Conservation (phyloP, 1,140 invertebrate species). For the Drosophila suzukii region DNA sequence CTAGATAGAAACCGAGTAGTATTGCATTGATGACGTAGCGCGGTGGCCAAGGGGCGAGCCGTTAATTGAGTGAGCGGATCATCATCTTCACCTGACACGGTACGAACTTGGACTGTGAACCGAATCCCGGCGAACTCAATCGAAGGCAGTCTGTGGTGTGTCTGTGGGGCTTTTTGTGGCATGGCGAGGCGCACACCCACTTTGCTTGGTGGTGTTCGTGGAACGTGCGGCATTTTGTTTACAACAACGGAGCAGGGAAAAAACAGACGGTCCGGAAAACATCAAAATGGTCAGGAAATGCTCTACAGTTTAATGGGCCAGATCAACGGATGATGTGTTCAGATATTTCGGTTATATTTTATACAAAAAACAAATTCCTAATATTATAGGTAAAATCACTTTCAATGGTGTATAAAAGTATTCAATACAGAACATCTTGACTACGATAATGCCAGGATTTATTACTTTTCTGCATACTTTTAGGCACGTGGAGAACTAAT, state of each 20-base stretch:
- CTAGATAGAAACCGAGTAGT: constrained; percentile 9
- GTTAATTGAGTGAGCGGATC: constrained; percentile 9
- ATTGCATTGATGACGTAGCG: constrained; percentile 44
- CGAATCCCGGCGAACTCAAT: constrained; percentile 28
- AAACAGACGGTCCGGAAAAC: not conserved
- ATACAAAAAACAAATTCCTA: not conserved
- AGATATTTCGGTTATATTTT: not conserved
- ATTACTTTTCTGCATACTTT: too few relatives aligned
- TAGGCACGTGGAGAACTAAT: too few relatives aligned
- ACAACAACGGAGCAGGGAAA: constrained; percentile 39
- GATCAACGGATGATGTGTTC: not conserved
- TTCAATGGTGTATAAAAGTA: too few relatives aligned
- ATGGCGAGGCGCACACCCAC: constrained; percentile 20
- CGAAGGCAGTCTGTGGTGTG: constrained; percentile 18
- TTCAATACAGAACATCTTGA: too few relatives aligned
- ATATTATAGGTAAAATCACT: not conserved
- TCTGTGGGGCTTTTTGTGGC: constrained; percentile 9
- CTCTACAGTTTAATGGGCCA: not conserved
- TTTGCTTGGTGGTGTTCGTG: constrained; percentile 8
- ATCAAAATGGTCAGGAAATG: constrained; percentile 14
- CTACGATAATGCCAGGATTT: too few relatives aligned
- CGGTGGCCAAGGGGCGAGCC: not conserved
- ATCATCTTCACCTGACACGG: constrained; percentile 58
- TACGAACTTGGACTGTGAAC: constrained; percentile 49
- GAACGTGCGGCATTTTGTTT: constrained; percentile 58